A percentile compares a stretch with the other conserved stretches of the same genome.
Conservation (phyloP, 2,797 vertebrate species). For the Decapterus maruadsi region DNA sequence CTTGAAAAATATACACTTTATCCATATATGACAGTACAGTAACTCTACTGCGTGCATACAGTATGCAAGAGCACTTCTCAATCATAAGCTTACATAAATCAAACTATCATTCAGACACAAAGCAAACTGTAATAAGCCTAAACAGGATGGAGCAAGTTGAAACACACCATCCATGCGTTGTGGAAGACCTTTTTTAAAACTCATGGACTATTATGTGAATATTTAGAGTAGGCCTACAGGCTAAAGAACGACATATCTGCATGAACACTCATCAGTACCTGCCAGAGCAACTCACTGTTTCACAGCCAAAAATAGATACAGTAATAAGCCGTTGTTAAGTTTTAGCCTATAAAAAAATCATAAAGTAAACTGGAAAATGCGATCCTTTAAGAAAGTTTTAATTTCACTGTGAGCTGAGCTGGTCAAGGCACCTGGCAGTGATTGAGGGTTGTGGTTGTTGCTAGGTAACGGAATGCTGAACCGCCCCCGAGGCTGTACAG, state of each 20-base stretch:
- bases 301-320: neutral
- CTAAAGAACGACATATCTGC: neutral
- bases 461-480: slow-evolving; percentile 78
- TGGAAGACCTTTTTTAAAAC: no score
- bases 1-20: neutral
- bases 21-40: neutral
- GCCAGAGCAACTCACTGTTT: no score
- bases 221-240: neutral
- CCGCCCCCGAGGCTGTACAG: slow-evolving; percentile 42
- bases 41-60: no score
- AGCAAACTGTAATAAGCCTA: neutral
- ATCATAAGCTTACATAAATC: neutral
- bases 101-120: neutral
- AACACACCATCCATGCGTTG: neutral
- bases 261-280: neutral
- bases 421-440: slow-evolving; percentile 43
- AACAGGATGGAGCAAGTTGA: slow-evolving; percentile 1
- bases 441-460: slow-evolving; percentile 63
- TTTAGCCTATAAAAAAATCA: neutral
- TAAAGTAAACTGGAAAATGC: neutral
- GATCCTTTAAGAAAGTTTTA: neutral
- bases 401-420: neutral
- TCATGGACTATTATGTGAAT: neutral
- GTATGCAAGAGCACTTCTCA: neutral
- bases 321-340: neutral